Evolutionary conservation across 2,797 vertebrate species (phyloP).

Genomic region (Antennarius maculatus): DNA sequence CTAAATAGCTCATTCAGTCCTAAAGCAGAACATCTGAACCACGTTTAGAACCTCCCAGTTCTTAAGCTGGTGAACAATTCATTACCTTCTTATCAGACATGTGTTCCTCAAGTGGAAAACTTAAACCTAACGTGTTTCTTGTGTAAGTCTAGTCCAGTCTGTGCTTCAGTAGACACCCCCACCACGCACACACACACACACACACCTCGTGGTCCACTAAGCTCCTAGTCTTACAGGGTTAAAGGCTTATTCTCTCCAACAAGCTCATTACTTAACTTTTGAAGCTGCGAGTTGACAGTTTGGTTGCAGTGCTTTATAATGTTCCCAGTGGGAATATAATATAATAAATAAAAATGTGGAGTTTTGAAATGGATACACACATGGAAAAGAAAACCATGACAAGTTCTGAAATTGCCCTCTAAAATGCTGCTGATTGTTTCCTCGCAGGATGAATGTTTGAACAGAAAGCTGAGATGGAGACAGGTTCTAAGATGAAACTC

Average conservation of each 20-base stretch:
- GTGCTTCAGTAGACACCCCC: conserved; percentile 24
- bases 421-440: too few relatives aligned
- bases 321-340: not conserved
- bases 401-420: too few relatives aligned
- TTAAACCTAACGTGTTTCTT: too few relatives aligned
- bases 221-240: conserved; percentile 64
- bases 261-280: conserved; percentile 75
- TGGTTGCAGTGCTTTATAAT: conserved; percentile 4
- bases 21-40: not conserved
- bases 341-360: not conserved
- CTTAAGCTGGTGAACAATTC: too few relatives aligned
- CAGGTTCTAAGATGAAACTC: not conserved
- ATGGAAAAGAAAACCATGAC: too few relatives aligned
- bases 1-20: too few relatives aligned
- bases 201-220: conserved; percentile 47
- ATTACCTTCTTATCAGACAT: too few relatives aligned
- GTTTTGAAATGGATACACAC: too few relatives aligned
- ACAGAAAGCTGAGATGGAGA: not conserved
- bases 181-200: not conserved
- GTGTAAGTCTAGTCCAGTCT: not conserved
- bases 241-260: conserved; percentile 69
- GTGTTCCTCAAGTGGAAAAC: too few relatives aligned
- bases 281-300: conserved; percentile 33
- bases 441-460: not conserved
- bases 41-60: not conserved